Base-by-base conservation (phyloP, 2,888 invertebrate species). In the Onchidella celtica region DNA sequence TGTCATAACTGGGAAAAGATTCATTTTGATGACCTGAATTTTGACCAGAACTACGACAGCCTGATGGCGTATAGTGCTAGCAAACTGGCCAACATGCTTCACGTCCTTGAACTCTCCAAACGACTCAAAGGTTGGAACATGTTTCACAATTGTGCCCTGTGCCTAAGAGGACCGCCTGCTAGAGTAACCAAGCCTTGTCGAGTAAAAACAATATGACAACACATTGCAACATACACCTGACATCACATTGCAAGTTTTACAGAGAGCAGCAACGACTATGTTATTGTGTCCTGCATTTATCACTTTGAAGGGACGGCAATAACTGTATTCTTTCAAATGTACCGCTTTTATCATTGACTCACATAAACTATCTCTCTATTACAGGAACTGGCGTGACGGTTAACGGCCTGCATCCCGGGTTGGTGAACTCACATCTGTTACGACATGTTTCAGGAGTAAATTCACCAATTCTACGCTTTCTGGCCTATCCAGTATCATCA, bases 11-110 rank as follows among this genome's bases (percentile, higher is more conserved):
- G 76, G 11, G 89, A 90, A 11, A 77, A 73, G 36, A 91, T 93
- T 27, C 89, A 93, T 81, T 92, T 92, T 86, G 90, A 91, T 21
- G 92, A 93, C 83, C 85, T 93, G 29, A 93, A 92, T 82, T 86
- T 88, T 82, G 87, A 85, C 0, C 85, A 88, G 17, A 74, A 72
- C 3, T 93, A 93, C 85, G 85, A 88, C 47, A 85, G 88, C 36
- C 83, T 77, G 14, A 76, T 47, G 3, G 92, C 91, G 3, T 93
- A 93, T 84, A 85, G 85, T 38, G 90, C 91, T 79, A 91, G 91
- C 84, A 92, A 93, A 86, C 85, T 93, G 24, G 92, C 93, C 1
- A 90, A 90, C 80, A 83, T 92, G 2, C 83, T 93, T 14, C 91
- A 91, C 81, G 88, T 91, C 0, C 82, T 66, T 61, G 92, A 92